Evolutionary conservation across 1,140 invertebrate genomes (phyloP).

Genomic region (Brachionus manjavacas): DNA sequence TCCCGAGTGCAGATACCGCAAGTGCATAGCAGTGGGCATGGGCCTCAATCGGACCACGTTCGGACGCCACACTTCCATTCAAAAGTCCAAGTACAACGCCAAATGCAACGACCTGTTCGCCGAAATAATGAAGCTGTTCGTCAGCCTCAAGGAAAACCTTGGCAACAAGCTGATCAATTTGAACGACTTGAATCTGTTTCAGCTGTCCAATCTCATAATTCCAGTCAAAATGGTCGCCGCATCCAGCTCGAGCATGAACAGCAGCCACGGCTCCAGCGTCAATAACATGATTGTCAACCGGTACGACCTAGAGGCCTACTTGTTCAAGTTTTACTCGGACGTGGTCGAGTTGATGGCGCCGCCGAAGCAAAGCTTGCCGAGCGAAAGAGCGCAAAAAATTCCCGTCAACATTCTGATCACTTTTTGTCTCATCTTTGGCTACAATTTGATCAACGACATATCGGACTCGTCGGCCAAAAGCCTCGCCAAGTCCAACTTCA

Average conservation of each 20-base stretch:
- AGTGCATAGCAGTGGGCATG: constrained; percentile 97
- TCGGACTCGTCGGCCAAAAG: neutral
- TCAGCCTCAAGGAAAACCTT: neutral
- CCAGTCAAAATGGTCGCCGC: neutral
- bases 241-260: neutral
- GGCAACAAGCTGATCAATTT: neutral
- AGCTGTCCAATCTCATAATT: neutral
- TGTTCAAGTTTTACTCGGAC: constrained; percentile 18
- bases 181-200: neutral
- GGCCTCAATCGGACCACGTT: constrained; percentile 58
- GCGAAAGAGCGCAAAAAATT: neutral
- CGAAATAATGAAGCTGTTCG: constrained; percentile 39
- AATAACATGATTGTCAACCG: constrained; percentile 17
- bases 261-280: neutral
- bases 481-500: neutral
- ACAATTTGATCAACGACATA: neutral
- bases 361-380: neutral
- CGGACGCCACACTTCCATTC: constrained; percentile 12
- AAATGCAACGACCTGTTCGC: constrained; percentile 27
- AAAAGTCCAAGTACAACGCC: constrained; percentile 39
- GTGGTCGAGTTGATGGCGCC: constrained; percentile 32
- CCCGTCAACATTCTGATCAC: constrained; percentile 6
- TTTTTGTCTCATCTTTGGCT: constrained; percentile 40
- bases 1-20: constrained; percentile 97
- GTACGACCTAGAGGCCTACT: neutral